A percentile compares a stretch with the other conserved stretches of the same genome.
These are phyloP conservation scores for Lithophane leautieri DNA, from an alignment of 2,888 invertebrate genomes.

Conservation along the genomic window DNA sequence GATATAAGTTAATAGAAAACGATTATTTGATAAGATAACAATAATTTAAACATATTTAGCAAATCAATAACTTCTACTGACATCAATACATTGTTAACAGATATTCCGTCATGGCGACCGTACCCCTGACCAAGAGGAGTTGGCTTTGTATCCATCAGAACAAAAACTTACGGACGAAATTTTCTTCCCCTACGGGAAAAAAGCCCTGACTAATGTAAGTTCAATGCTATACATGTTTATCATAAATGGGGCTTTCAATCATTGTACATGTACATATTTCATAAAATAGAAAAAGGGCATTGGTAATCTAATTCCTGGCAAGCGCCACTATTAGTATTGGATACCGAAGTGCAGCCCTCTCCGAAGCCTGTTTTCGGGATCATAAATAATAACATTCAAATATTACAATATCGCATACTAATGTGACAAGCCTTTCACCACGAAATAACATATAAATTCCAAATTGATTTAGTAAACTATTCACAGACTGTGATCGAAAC, in stretches of 20 bases:
- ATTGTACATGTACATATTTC: too few relatives aligned
- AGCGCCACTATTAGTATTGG: background rate
- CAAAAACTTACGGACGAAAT: slow-evolving; percentile 74
- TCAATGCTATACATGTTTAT: background rate
- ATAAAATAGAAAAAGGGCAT: background rate
- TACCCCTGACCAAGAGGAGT: slow-evolving; percentile 90
- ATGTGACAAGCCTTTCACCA: background rate
- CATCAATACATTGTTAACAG: slow-evolving; percentile 76
- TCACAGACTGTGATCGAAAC: background rate
- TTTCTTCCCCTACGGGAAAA: slow-evolving; percentile 92
- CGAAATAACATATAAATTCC: background rate
- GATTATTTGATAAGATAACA: background rate
- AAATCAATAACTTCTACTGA: slow-evolving; percentile 3
- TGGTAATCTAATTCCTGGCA: background rate
- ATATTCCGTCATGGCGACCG: slow-evolving; percentile 93
- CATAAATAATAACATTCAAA: slow-evolving; percentile 10
- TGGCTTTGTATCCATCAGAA: slow-evolving; percentile 89
- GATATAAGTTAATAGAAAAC: background rate
- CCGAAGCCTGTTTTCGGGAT: background rate
- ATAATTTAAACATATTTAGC: too few relatives aligned
- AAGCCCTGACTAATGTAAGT: slow-evolving; percentile 92
- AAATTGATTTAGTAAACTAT: background rate
- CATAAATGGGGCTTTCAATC: too few relatives aligned
- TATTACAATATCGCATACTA: background rate
- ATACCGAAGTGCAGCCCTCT: background rate